phyloP scores from a whole-genome alignment of 2,113 vertebrate species.

The Protobothrops flavoviridis region DNA sequence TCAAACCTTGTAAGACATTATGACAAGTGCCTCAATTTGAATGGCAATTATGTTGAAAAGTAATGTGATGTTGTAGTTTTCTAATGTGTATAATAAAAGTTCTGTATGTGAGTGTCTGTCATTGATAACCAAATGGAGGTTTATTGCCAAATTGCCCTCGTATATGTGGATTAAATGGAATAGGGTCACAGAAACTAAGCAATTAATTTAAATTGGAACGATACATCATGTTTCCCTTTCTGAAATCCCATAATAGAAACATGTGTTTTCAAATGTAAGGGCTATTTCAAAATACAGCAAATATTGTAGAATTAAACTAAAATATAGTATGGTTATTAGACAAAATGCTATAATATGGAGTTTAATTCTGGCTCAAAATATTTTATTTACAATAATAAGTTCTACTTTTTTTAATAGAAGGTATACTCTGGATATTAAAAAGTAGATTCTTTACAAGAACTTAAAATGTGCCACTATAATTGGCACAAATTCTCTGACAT shows the following conservation, averaged over 20 bases:
- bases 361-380: background rate
- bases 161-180: background rate
- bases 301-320: background rate
- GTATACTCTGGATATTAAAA: background rate
- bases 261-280: background rate
- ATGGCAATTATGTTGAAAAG: too few species aligned
- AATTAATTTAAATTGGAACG: background rate
- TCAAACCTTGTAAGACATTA: too few species aligned
- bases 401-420: background rate
- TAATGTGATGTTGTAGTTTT: too few species aligned
- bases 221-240: background rate
- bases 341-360: background rate
- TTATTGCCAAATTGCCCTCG: too few species aligned
- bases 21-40: too few species aligned
- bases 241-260: background rate
- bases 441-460: background rate
- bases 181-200: background rate
- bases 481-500: background rate
- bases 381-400: background rate
- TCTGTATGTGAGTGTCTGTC: too few species aligned
- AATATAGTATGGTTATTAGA: background rate
- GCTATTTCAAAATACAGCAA: background rate
- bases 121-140: too few species aligned
- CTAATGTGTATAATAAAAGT: too few species aligned
- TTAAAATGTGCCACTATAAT: background rate